These are phyloP conservation scores for Matsumurasca onukii DNA, from an alignment of 1,140 invertebrate species.

Conservation along the genomic window DNA sequence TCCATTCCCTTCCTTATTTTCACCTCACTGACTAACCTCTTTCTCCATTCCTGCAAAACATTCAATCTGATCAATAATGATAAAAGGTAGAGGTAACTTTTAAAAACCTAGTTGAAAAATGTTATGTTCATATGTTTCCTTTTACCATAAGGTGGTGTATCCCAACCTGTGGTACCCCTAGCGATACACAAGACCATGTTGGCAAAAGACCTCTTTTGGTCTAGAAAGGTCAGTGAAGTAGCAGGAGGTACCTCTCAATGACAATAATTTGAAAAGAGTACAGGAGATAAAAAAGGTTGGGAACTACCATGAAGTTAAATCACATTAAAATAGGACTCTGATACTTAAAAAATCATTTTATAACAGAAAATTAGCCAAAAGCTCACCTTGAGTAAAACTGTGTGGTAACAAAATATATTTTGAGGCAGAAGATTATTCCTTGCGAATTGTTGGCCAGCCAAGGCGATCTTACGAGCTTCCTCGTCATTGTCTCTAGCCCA, in stretches of 20 bases:
- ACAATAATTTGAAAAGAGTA: neutral
- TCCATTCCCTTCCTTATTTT: slow-evolving; percentile 71
- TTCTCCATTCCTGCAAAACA: slow-evolving; percentile 68
- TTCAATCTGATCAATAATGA: no score
- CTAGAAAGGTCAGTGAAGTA: no score
- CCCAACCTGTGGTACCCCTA: no score
- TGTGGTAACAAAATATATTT: slow-evolving; percentile 90
- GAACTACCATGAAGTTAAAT: slow-evolving; percentile 21
- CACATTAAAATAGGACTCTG: slow-evolving; percentile 27
- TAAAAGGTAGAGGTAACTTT: slow-evolving; percentile 10
- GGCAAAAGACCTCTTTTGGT: no score
- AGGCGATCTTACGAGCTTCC: slow-evolving; percentile 67
- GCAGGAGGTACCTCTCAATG: no score
- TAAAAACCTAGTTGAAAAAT: slow-evolving; percentile 2
- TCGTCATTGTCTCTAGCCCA: slow-evolving; percentile 82
- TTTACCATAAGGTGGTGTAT: no score
- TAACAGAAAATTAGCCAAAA: no score
- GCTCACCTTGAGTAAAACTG: slow-evolving; percentile 70
- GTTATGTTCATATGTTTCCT: no score
- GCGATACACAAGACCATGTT: no score
- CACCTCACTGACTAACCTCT: slow-evolving; percentile 60
- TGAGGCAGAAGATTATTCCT: slow-evolving; percentile 78
- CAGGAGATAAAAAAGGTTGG: neutral
- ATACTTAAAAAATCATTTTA: slow-evolving; percentile 6
- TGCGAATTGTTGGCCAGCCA: slow-evolving; percentile 71